Evolutionary conservation across 2,113 vertebrate species (phyloP).

Genomic region (Burhinus bistriatus): DNA sequence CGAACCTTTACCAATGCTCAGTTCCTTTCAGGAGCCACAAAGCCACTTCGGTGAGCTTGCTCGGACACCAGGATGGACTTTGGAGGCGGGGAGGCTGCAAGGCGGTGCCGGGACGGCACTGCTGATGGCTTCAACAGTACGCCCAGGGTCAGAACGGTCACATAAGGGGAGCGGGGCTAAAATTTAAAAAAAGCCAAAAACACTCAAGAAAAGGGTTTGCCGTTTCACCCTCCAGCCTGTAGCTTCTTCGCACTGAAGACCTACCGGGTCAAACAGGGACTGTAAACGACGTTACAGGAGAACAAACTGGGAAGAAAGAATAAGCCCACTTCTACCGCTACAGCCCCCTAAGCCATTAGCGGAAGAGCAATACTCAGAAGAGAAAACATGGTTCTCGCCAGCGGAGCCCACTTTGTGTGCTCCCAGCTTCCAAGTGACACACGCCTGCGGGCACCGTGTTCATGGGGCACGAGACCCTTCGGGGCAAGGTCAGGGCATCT

Average conservation of each 20-base stretch:
- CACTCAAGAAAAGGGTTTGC: neutral
- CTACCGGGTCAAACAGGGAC: neutral
- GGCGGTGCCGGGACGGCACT: neutral
- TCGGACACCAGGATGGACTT: neutral
- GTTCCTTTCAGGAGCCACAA: slow-evolving; percentile 57
- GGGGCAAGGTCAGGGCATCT: neutral
- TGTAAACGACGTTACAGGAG: neutral
- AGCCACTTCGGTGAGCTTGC: slow-evolving; percentile 48
- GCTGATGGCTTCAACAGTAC: neutral
- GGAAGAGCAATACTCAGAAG: neutral
- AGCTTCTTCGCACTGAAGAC: neutral
- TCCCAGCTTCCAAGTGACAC: accelerated
- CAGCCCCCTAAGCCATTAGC: neutral
- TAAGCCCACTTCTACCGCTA: neutral
- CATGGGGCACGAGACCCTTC: neutral
- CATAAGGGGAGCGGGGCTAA: accelerated
- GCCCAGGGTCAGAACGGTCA: neutral
- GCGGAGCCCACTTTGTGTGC: neutral
- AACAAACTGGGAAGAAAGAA: neutral
- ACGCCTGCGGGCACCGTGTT: accelerated
- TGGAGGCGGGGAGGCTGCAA: neutral
- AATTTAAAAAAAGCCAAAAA: neutral
- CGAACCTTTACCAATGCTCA: slow-evolving; percentile 12
- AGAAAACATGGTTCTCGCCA: neutral
- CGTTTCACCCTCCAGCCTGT: neutral